These are phyloP conservation scores for Microtus agrestis DNA, from an alignment of 2,797 vertebrate genomes.

Conservation along the genomic window DNA sequence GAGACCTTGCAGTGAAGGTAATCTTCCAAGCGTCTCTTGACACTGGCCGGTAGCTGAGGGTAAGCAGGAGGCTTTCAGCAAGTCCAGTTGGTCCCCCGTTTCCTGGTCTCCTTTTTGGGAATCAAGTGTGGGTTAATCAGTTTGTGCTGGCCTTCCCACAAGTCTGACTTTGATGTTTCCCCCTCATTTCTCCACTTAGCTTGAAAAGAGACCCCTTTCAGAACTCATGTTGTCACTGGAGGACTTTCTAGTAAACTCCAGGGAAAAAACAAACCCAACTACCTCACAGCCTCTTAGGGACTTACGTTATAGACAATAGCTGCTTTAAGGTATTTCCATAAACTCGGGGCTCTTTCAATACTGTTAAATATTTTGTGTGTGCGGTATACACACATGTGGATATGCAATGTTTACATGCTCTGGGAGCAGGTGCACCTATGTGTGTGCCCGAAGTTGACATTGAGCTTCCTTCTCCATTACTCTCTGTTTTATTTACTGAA, in stretches of 20 bases:
- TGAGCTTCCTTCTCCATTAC: background rate
- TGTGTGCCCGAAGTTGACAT: background rate
- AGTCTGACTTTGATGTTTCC: constrained; percentile 34
- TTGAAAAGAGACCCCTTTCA: constrained; percentile 8
- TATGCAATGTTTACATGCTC: background rate
- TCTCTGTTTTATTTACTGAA: background rate
- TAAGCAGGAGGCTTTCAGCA: background rate
- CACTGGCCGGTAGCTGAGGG: too few species aligned
- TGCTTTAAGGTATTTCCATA: background rate
- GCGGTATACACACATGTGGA: background rate
- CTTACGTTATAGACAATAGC: background rate
- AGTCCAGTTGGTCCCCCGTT: background rate
- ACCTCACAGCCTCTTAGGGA: background rate
- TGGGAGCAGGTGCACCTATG: background rate
- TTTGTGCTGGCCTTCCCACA: constrained; percentile 37
- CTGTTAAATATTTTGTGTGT: background rate
- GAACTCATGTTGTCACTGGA: background rate
- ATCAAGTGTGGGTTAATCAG: background rate
- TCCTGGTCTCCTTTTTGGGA: background rate
- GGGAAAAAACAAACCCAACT: background rate
- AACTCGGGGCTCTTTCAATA: background rate
- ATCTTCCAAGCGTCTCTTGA: background rate
- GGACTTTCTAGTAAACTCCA: background rate
- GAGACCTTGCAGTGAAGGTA: background rate
- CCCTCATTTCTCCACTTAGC: background rate